Conservation (phyloP, 2,888 invertebrate genomes). For the Actias luna region DNA sequence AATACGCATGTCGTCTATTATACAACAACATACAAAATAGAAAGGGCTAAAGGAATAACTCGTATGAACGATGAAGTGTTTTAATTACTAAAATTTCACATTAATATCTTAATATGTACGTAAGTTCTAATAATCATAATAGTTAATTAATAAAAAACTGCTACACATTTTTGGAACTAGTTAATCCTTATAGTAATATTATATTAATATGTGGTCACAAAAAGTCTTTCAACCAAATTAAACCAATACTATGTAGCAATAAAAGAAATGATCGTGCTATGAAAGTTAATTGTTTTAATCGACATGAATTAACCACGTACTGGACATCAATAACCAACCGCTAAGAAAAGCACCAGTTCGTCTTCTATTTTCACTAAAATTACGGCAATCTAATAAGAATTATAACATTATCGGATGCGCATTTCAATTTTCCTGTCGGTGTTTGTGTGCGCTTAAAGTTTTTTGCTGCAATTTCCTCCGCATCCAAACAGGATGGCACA, state of each 20-base stretch:
- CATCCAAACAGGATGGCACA: conserved; percentile 3
- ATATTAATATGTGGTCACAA: background rate
- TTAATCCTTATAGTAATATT: background rate
- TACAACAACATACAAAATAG: too few relatives aligned
- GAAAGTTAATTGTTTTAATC: conserved; percentile 74
- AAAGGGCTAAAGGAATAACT: too few relatives aligned
- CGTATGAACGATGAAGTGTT: too few relatives aligned
- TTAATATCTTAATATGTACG: too few relatives aligned
- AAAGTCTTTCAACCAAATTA: background rate
- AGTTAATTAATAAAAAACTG: too few relatives aligned
- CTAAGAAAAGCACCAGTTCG: conserved; percentile 29
- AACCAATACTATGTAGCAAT: background rate
- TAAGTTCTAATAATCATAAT: too few relatives aligned
- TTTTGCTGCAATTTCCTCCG: conserved; percentile 19
- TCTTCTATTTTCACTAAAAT: conserved; percentile 39
- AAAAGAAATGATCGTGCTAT: conserved; percentile 21
- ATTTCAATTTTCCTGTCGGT: conserved; percentile 24
- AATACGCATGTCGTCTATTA: too few relatives aligned
- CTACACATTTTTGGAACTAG: too few relatives aligned
- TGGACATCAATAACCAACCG: conserved; percentile 55
- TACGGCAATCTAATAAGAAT: conserved; percentile 34
- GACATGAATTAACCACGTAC: conserved; percentile 45
- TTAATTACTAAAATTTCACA: too few relatives aligned
- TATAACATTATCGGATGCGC: conserved; percentile 30
- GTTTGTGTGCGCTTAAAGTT: conserved; percentile 17